phyloP scores from a whole-genome alignment of 1,140 invertebrate species.

The Formica exsecta region DNA sequence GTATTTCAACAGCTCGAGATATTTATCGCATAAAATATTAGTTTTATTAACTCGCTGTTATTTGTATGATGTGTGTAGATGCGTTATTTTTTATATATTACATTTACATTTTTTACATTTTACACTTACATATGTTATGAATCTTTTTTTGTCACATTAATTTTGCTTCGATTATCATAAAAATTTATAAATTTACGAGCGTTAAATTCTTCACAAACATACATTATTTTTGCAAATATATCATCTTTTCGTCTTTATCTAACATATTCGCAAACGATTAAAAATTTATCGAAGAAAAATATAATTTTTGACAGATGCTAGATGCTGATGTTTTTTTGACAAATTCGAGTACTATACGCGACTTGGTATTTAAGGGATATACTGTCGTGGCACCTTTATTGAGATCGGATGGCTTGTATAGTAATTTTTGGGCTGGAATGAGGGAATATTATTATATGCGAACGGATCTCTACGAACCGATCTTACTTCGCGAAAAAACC shows the following conservation, averaged over 20 bases:
- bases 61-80: background rate
- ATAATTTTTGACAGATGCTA: constrained; percentile 90
- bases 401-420: constrained; percentile 94
- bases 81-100: background rate
- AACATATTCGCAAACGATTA: background rate
- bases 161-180: background rate
- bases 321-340: constrained; percentile 96
- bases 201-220: background rate
- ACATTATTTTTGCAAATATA: background rate
- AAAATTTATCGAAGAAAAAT: background rate
- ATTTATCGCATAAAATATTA: background rate
- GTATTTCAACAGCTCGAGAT: background rate
- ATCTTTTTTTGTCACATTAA: background rate
- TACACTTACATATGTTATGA: constrained; percentile 4
- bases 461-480: constrained; percentile 94
- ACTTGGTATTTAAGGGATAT: constrained; percentile 90
- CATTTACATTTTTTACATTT: background rate
- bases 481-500: constrained; percentile 90
- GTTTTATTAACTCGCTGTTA: background rate
- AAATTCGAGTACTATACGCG: constrained; percentile 90
- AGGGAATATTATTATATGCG: constrained; percentile 95
- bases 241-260: background rate
- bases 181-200: background rate
- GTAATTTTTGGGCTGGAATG: constrained; percentile 99
- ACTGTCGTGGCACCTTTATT: constrained; percentile 94